Evolutionary conservation across 1,140 invertebrate species (phyloP).

Genomic region (Zaprionus camerounensis): DNA sequence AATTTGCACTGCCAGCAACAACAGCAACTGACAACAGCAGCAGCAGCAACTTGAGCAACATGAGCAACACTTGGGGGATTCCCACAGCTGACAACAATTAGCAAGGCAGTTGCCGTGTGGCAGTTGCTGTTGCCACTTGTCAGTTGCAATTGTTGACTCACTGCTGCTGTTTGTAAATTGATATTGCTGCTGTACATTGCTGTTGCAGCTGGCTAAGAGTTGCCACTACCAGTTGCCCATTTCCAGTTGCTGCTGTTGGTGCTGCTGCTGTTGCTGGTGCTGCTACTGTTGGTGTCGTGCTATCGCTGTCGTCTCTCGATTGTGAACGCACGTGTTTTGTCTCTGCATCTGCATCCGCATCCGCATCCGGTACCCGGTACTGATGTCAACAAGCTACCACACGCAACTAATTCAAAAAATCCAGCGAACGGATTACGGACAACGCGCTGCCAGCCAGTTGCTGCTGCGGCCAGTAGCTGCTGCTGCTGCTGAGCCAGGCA

Average conservation of each 20-base stretch:
- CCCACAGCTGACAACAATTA: constrained; percentile 6
- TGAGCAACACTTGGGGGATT: neutral
- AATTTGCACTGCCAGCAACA: too few species aligned
- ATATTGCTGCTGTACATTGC: constrained; percentile 6
- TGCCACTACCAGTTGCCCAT: constrained; percentile 1
- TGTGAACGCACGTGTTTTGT: constrained; percentile 28
- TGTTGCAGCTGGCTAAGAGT: neutral
- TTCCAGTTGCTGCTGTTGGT: neutral
- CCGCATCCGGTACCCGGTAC: constrained; percentile 80
- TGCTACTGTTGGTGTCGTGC: constrained; percentile 1
- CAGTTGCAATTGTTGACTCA: neutral
- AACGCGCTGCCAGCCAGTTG: constrained; percentile 20
- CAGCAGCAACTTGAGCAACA: neutral
- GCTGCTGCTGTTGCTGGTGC: constrained; percentile 10
- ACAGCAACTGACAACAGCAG: neutral
- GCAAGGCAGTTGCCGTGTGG: neutral
- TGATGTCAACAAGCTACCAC: constrained; percentile 83
- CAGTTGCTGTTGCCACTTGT: constrained; percentile 2
- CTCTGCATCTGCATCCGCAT: constrained; percentile 55
- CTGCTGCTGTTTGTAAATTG: neutral
- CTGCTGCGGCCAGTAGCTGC: constrained; percentile 12
- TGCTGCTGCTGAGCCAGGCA: constrained; percentile 13
- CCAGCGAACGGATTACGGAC: constrained; percentile 81
- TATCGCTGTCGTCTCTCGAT: neutral
- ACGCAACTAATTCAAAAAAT: constrained; percentile 83